Percentiles rank a stretch among this genome's conserved stretches.
These are phyloP conservation scores for Pitta sordida DNA, from an alignment of 2,113 vertebrate species.

Conservation along the genomic window DNA sequence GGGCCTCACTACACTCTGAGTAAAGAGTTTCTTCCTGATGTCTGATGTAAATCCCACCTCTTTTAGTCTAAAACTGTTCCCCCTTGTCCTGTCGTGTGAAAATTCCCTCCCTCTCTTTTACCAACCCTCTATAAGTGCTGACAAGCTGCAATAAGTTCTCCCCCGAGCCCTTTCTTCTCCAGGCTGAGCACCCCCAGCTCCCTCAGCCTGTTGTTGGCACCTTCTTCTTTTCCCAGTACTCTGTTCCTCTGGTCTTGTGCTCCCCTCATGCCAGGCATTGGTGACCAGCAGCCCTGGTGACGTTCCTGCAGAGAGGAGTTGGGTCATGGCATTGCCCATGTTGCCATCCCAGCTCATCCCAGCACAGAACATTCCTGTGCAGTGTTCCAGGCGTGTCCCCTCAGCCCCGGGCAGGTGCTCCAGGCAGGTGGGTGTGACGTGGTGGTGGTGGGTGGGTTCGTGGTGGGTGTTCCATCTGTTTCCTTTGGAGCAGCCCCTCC, in stretches of 20 bases:
- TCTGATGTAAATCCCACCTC: neutral
- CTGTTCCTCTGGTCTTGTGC: neutral
- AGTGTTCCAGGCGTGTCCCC: neutral
- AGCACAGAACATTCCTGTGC: neutral
- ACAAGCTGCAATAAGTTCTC: neutral
- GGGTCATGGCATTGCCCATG: neutral
- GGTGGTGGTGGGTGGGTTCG: neutral
- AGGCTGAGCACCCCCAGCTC: accelerated
- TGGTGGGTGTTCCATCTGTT: neutral
- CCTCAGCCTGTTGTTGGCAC: neutral
- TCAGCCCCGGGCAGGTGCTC: neutral
- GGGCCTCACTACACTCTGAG: neutral
- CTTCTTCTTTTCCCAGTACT: neutral
- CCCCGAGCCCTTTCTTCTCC: neutral
- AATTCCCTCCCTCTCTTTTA: accelerated
- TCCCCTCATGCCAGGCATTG: neutral
- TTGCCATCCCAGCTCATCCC: neutral
- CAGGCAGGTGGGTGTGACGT: neutral
- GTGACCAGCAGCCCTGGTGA: neutral
- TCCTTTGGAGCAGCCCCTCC: neutral
- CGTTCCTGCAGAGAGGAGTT: neutral
- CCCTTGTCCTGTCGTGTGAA: neutral
- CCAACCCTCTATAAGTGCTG: neutral
- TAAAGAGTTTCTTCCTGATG: neutral
- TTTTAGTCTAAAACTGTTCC: neutral